Base-by-base conservation (phyloP, 2,797 vertebrate genomes). In the Gouania willdenowi region DNA sequence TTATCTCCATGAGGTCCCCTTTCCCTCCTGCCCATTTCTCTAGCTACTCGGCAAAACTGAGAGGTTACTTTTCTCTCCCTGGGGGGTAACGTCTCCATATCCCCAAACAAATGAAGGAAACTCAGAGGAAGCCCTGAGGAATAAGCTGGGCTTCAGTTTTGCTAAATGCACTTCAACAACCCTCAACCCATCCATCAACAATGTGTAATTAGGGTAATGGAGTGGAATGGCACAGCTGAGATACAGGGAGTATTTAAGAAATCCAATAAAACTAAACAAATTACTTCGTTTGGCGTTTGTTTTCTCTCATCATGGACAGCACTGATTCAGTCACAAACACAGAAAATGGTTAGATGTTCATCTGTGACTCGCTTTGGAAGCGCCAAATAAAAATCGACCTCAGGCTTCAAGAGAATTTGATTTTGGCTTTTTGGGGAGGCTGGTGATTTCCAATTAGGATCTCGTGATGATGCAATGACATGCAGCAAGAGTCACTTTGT, bases 271-370 rank as follows among this genome's bases (percentile, higher is more conserved):
- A n/a, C n/a, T n/a, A n/a, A n/a, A n/a, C n/a, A n/a, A n/a, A n/a
- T n/a, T n/a, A n/a, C n/a, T n/a, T n/a, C n/a, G n/a, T n/a, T n/a
- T n/a, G n/a, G n/a, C n/a, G n/a, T n/a, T n/a, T n/a, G n/a, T n/a
- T n/a, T n/a, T n/a, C n/a, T n/a, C n/a, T n/a, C n/a, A n/a, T n/a
- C n/a, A n/a, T n/a, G n/a, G n/a, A n/a, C n/a, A n/a, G n/a, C n/a
- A n/a, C n/a, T n/a, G n/a, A n/a, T n/a, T n/a, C n/a, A n/a, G n/a
- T n/a, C 25, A 31, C 24, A 49, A 12, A 44, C 29, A 57, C 39
- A 60, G 22, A 54, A 66, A 66, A 72, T 54, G 50, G 56, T 57
- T 71, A 42, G 46, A 43, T 31, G 20, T 41, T 33, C 19, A 55
- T 59, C 4, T 56, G 18, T 10, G 13, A 30, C 37, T 55, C 42